Evolutionary conservation across 2,113 vertebrate species (phyloP).

Genomic region (Leptocoma aspasia): DNA sequence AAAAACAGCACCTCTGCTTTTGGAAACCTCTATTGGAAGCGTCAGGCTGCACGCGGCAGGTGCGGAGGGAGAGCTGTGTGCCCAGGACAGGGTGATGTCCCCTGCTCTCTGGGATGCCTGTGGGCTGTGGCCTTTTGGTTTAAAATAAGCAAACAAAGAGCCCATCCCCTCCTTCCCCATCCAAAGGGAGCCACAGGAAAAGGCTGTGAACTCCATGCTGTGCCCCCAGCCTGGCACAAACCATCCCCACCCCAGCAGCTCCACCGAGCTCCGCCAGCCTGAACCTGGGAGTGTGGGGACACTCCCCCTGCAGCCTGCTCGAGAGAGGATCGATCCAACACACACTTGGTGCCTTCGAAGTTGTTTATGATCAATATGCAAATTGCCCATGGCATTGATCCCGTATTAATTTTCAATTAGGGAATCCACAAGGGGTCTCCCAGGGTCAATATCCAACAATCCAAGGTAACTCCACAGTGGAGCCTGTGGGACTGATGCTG

Average conservation of each 20-base stretch:
- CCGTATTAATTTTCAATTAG: constrained; percentile 99
- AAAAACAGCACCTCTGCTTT: neutral
- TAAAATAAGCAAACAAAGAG: neutral
- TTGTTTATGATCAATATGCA: constrained; percentile 99
- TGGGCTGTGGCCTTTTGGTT: fast-evolving
- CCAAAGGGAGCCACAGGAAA: neutral
- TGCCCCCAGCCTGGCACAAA: fast-evolving
- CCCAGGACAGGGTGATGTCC: fast-evolving
- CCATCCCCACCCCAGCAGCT: neutral
- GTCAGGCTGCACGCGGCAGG: neutral
- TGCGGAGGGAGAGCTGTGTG: neutral
- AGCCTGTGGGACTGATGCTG: neutral
- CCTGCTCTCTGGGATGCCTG: fast-evolving
- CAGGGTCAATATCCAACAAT: constrained; percentile 95
- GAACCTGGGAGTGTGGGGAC: constrained; percentile 79
- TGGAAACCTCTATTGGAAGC: fast-evolving
- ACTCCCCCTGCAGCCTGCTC: constrained; percentile 80
- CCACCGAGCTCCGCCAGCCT: constrained; percentile 59
- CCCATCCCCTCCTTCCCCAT: neutral
- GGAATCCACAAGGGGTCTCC: constrained; percentile 94
- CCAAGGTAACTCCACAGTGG: constrained; percentile 81
- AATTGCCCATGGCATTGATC: constrained; percentile 96
- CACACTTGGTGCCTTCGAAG: constrained; percentile 96
- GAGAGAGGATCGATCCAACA: constrained; percentile 91
- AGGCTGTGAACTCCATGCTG: neutral